Percentiles rank a stretch among this genome's conserved stretches.
Evolutionary conservation across 2,113 vertebrate genomes (phyloP).

Genomic region (Sphaerodactylus townsendi): DNA sequence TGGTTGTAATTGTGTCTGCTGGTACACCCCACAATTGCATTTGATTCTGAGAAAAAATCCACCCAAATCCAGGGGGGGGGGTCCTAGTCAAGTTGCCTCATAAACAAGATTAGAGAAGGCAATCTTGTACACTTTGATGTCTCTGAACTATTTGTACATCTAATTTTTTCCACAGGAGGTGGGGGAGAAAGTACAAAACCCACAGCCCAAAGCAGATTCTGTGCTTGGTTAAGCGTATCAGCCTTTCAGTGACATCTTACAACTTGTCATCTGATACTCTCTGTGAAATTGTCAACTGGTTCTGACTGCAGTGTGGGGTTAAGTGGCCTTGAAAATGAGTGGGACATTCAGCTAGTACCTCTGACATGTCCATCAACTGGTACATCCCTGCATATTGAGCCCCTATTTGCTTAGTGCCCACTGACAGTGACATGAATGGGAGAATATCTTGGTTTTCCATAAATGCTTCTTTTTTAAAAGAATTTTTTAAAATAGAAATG

Average conservation of each 20-base stretch:
- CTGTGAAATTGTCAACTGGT: background rate
- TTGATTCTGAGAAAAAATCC: background rate
- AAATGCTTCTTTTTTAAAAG: background rate
- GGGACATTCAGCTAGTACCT: background rate
- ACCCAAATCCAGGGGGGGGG: background rate
- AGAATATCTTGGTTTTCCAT: background rate
- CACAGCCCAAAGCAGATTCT: background rate
- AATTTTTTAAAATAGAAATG: background rate
- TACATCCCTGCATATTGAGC: background rate
- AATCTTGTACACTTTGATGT: fast-evolving
- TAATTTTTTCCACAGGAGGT: background rate
- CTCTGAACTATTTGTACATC: fast-evolving
- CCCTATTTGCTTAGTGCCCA: background rate
- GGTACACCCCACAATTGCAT: too few relatives aligned
- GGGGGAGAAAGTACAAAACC: background rate
- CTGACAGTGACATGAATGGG: background rate
- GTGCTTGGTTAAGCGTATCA: conserved; percentile 4
- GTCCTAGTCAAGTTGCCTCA: background rate
- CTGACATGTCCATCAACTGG: background rate
- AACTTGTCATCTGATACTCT: background rate
- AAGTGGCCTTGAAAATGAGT: conserved; percentile 2
- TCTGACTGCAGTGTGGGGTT: conserved; percentile 10
- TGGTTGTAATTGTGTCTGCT: too few relatives aligned
- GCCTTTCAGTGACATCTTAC: background rate
- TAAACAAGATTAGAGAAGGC: background rate